phyloP scores from a whole-genome alignment of 2,888 invertebrate genomes.

The Tetragnatha montana region DNA sequence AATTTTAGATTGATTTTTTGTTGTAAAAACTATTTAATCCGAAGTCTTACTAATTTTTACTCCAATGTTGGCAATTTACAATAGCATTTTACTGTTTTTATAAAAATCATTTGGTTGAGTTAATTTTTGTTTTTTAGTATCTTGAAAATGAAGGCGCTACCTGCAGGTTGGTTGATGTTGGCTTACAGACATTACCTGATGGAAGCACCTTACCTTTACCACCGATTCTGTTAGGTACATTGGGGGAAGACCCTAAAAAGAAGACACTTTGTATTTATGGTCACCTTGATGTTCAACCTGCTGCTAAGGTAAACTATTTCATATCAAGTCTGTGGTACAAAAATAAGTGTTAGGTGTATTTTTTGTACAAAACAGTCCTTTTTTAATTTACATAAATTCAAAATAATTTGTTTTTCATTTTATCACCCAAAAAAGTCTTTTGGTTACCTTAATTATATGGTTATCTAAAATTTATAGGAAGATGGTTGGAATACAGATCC shows the following conservation, averaged over 20 bases:
- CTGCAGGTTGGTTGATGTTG: slow-evolving; percentile 85
- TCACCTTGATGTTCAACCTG: slow-evolving; percentile 98
- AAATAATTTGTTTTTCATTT: background rate
- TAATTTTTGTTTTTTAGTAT: slow-evolving; percentile 72
- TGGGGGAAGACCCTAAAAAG: slow-evolving; percentile 89
- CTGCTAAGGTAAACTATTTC: slow-evolving; percentile 78
- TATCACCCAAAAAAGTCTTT: background rate
- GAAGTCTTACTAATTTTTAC: no score
- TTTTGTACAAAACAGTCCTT: no score
- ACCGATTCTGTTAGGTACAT: slow-evolving; percentile 86
- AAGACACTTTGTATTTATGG: slow-evolving; percentile 97
- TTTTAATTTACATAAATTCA: background rate
- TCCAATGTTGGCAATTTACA: background rate
- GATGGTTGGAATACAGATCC: slow-evolving; percentile 98
- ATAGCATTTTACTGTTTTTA: background rate
- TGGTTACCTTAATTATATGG: background rate
- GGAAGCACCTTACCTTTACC: slow-evolving; percentile 87
- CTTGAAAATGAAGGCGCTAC: slow-evolving; percentile 80
- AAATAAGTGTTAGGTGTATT: no score
- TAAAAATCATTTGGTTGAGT: background rate
- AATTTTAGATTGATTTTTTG: background rate
- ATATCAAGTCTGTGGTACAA: no score
- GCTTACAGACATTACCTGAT: slow-evolving; percentile 82
- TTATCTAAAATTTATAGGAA: slow-evolving; percentile 77
- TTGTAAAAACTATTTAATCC: no score